A percentile compares a stretch with the other conserved stretches of the same genome.
Evolutionary conservation across 2,888 invertebrate species (phyloP).

Genomic region (Enchytraeus crypticus): DNA sequence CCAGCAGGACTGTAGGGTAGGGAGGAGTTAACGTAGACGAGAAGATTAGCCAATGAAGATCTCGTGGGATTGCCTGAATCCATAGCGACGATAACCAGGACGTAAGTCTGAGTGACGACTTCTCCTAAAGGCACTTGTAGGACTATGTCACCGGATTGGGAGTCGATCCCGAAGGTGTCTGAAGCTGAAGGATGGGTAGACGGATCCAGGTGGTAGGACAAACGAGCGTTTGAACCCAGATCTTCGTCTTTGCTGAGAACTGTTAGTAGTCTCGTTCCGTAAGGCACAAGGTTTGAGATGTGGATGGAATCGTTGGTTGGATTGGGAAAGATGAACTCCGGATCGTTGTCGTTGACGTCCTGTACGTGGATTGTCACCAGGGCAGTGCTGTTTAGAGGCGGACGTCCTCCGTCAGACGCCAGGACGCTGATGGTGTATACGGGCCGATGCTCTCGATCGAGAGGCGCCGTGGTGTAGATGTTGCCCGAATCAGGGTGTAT

Average conservation of each 20-base stretch:
- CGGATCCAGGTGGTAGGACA: slow-evolving; percentile 2
- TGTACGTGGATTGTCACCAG: slow-evolving; percentile 17
- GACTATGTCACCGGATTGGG: too few relatives aligned
- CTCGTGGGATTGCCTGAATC: not conserved
- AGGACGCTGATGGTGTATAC: slow-evolving; percentile 13
- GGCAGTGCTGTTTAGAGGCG: slow-evolving; percentile 14
- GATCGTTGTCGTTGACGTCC: slow-evolving; percentile 23
- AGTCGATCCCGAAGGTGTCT: too few relatives aligned
- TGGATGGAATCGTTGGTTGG: slow-evolving; percentile 13
- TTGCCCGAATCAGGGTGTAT: slow-evolving; percentile 31
- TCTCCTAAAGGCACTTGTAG: too few relatives aligned
- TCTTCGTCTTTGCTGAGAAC: slow-evolving; percentile 16
- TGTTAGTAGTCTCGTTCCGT: slow-evolving; percentile 8
- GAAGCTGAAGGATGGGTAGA: too few relatives aligned
- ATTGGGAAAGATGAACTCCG: slow-evolving; percentile 16
- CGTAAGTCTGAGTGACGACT: too few relatives aligned
- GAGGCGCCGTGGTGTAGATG: slow-evolving; percentile 26
- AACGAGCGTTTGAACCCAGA: slow-evolving; percentile 10
- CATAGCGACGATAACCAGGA: not conserved
- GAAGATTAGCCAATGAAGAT: not conserved
- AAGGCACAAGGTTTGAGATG: slow-evolving; percentile 9
- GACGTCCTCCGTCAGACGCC: slow-evolving; percentile 8
- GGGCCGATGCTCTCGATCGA: slow-evolving; percentile 15
- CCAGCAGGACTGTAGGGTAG: not conserved
- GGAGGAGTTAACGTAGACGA: not conserved